Percentiles rank a stretch among this genome's conserved stretches.
These are phyloP conservation scores for Stramonita haemastoma DNA, from an alignment of 2,888 invertebrate genomes.

Conservation along the genomic window DNA sequence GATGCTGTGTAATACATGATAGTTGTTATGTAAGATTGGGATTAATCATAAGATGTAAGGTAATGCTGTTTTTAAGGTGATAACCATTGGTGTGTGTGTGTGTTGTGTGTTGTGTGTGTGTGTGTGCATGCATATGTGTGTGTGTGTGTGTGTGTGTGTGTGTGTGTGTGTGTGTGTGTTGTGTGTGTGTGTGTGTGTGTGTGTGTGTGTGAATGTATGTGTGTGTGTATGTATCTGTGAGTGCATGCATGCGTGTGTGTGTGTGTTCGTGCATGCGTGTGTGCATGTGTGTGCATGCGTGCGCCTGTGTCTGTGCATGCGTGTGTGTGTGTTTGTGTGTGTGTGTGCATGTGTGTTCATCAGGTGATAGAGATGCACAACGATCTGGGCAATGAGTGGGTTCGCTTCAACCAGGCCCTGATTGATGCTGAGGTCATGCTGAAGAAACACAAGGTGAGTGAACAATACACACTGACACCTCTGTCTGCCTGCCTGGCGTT, in stretches of 20 bases:
- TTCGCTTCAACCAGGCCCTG: constrained; percentile 84
- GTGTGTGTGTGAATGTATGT: not conserved
- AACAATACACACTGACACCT: not conserved
- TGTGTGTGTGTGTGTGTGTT: not conserved
- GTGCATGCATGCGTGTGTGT: not conserved
- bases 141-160: not conserved
- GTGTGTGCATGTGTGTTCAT: not conserved
- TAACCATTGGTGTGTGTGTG: no score
- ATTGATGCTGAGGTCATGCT: constrained; percentile 86
- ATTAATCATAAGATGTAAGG: no score
- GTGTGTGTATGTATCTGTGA: not conserved
- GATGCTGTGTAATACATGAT: no score
- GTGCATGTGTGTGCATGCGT: not conserved
- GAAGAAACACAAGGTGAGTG: constrained; percentile 83
- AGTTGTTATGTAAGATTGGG: no score
- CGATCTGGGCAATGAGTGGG: constrained; percentile 84
- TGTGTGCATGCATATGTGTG: no score
- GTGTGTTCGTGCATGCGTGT: not conserved
- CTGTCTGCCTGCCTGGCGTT: not conserved
- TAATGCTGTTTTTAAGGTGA: no score
- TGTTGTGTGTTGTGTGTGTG: no score
- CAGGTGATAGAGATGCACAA: constrained; percentile 70
- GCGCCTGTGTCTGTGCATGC: no score
- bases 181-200: not conserved
- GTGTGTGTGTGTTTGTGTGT: not conserved